Percentiles rank a stretch among this genome's conserved stretches.
These are phyloP conservation scores for Lophius piscatorius DNA, from an alignment of 2,113 vertebrate species.

Conservation along the genomic window DNA sequence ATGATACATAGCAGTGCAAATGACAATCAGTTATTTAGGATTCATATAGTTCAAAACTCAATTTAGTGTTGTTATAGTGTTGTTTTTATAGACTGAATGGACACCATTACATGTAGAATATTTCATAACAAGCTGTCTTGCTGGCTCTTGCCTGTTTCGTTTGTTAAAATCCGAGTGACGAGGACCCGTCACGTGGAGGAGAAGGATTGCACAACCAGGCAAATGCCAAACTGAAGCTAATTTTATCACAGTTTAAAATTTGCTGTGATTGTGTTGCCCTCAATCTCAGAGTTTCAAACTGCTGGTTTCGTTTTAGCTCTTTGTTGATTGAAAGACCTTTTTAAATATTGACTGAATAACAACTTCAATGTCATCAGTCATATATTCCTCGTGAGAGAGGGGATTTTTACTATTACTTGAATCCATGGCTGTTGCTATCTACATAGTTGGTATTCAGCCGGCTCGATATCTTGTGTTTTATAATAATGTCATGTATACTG, in stretches of 20 bases:
- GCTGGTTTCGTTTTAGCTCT: too few species aligned
- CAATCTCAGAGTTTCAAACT: not conserved
- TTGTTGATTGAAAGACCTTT: too few species aligned
- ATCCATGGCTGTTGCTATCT: conserved; percentile 23
- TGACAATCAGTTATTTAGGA: conserved; percentile 61
- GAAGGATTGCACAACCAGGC: too few species aligned
- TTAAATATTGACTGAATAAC: too few species aligned
- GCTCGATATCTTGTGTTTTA: conserved; percentile 8
- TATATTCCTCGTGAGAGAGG: conserved; percentile 1
- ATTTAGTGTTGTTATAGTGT: too few species aligned
- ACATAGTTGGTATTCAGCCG: conserved; percentile 9
- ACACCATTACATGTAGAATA: too few species aligned
- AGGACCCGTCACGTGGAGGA: not conserved
- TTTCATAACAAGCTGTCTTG: too few species aligned
- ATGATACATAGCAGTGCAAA: conserved; percentile 49
- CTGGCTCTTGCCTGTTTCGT: too few species aligned
- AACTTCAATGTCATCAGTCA: too few species aligned
- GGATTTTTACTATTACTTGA: conserved; percentile 26
- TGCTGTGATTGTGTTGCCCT: not conserved
- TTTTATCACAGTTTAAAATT: not conserved
- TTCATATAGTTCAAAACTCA: conserved; percentile 12
- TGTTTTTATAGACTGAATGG: too few species aligned
- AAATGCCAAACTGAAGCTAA: not conserved
- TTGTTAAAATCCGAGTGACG: too few species aligned
- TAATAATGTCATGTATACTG: not conserved